Conservation (phyloP, 2,113 vertebrate genomes). For the Carassius gibelio region DNA sequence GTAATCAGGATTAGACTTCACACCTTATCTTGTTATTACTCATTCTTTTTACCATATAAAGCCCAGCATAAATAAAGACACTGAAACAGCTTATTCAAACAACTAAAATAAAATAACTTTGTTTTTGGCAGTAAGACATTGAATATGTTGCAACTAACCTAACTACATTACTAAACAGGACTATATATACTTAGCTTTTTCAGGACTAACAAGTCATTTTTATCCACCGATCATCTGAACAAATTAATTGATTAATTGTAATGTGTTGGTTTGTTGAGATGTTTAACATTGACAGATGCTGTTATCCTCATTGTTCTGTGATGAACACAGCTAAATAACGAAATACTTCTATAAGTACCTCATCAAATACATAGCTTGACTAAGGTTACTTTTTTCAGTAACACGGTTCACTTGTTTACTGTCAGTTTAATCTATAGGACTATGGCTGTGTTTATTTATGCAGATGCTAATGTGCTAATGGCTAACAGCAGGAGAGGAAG, state of each 20-base stretch:
- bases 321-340: not conserved
- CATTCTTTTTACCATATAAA: not conserved
- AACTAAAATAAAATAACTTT: not conserved
- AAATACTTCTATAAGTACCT: not conserved
- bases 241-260: not conserved
- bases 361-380: not conserved
- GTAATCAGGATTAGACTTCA: not conserved
- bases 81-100: not conserved
- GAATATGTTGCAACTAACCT: not conserved
- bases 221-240: not conserved
- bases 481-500: slow-evolving; percentile 26
- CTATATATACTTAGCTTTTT: not conserved
- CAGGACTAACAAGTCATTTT: not conserved
- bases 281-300: too few species aligned
- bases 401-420: not conserved
- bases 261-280: not conserved
- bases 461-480: slow-evolving; percentile 26
- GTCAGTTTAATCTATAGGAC: not conserved
- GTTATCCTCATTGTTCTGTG: too few species aligned
- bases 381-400: not conserved
- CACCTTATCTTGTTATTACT: not conserved
- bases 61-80: not conserved
- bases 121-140: not conserved
- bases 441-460: not conserved
- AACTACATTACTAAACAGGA: not conserved